Evolutionary conservation across 2,797 vertebrate species (phyloP).

Genomic region (Lagorchestes hirsutus): DNA sequence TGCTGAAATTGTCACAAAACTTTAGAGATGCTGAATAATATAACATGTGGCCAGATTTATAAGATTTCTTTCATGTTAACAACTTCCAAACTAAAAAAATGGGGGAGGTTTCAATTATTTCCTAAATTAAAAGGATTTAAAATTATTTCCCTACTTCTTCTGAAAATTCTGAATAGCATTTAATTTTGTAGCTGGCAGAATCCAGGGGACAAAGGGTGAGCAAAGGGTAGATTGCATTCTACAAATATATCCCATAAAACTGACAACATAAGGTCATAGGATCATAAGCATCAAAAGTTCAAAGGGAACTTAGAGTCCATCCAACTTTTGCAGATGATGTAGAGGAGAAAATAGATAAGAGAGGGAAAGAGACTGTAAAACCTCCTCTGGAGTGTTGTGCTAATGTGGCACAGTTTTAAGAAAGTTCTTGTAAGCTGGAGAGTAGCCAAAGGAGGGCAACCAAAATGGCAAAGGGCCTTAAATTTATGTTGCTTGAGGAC

Average conservation of each 20-base stretch:
- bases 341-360: too few species aligned
- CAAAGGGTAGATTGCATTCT: not conserved
- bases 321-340: too few species aligned
- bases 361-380: too few species aligned
- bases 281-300: too few species aligned
- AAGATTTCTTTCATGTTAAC: not conserved
- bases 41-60: not conserved
- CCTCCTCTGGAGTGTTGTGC: too few species aligned
- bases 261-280: too few species aligned
- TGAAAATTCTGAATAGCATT: not conserved
- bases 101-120: not conserved
- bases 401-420: not conserved
- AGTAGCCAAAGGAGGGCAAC: not conserved
- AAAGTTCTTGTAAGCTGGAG: not conserved
- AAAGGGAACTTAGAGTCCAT: too few species aligned
- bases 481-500: not conserved
- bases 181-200: too few species aligned
- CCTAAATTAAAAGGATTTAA: not conserved
- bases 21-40: not conserved
- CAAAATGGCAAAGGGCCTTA: not conserved
- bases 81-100: not conserved
- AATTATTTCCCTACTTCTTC: not conserved
- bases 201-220: too few species aligned
- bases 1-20: not conserved
- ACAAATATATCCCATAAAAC: too few species aligned